These are phyloP conservation scores for Myocastor coypus DNA, from an alignment of 2,113 vertebrate genomes.

Conservation along the genomic window DNA sequence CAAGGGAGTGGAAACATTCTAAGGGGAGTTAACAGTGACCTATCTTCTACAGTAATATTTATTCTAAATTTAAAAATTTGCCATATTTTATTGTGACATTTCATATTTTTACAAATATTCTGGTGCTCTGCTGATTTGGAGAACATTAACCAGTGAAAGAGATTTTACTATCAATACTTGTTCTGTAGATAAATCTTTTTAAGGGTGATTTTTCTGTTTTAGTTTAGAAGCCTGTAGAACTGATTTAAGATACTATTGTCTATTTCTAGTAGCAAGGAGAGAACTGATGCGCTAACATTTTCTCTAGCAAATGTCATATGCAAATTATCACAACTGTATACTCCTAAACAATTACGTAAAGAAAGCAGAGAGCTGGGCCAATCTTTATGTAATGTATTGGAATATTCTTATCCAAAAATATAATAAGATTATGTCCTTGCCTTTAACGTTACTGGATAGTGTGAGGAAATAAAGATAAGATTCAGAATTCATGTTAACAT, in stretches of 20 bases:
- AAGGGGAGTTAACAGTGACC: background rate
- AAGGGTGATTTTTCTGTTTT: background rate
- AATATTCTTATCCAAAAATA: background rate
- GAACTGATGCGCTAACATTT: background rate
- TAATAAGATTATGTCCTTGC: background rate
- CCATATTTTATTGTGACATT: background rate
- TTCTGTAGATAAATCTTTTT: background rate
- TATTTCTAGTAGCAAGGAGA: background rate
- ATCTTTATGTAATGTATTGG: background rate
- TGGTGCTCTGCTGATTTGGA: background rate
- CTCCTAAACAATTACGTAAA: background rate
- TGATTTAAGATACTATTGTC: background rate
- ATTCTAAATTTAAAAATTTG: background rate
- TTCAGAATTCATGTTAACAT: background rate
- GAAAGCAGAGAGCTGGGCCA: background rate
- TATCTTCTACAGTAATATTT: background rate
- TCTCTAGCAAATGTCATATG: background rate
- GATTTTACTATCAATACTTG: background rate
- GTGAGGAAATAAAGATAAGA: background rate
- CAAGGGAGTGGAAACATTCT: background rate
- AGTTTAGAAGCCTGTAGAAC: background rate
- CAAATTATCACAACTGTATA: background rate
- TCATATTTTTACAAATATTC: background rate
- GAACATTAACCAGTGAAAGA: background rate
- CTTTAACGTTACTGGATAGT: background rate